phyloP scores from a whole-genome alignment of 1,140 invertebrate species.

The Aphidius gifuensis region DNA sequence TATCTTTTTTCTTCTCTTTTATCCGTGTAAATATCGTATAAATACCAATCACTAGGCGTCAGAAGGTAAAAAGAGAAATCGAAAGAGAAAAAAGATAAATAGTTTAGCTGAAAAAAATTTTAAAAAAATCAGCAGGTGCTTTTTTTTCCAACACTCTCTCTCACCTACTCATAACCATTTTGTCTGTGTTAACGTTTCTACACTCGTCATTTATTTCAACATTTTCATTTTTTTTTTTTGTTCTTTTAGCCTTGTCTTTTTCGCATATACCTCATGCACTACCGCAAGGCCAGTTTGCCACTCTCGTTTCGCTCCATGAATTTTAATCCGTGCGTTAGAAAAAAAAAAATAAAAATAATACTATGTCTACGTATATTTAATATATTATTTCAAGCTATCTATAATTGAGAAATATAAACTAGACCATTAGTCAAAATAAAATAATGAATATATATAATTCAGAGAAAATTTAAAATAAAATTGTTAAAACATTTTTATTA shows the following conservation, averaged over 20 bases:
- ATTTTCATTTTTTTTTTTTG: slow-evolving; percentile 15
- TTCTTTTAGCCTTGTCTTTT: slow-evolving; percentile 15
- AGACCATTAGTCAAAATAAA: too few relatives aligned
- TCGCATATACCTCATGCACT: not conserved
- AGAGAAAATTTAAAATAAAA: too few relatives aligned
- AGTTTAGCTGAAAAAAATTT: not conserved
- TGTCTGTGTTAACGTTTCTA: not conserved
- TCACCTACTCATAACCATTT: not conserved
- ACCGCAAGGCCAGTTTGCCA: slow-evolving; percentile 28
- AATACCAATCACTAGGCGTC: not conserved
- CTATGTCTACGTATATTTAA: too few relatives aligned
- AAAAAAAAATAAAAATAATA: slow-evolving; percentile 20
- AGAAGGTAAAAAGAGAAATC: not conserved
- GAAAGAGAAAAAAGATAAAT: not conserved
- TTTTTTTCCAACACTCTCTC: not conserved
- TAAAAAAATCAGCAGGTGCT: not conserved
- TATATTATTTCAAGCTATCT: too few relatives aligned
- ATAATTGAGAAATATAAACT: too few relatives aligned
- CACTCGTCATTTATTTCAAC: not conserved
- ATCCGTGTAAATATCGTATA: slow-evolving; percentile 8
- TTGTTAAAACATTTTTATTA: too few relatives aligned
- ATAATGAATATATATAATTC: too few relatives aligned
- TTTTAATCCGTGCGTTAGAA: slow-evolving; percentile 38
- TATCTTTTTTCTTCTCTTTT: not conserved
- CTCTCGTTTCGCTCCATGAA: slow-evolving; percentile 37